Conservation (phyloP, 2,888 invertebrate genomes). For the Argynnis bischoffii region DNA sequence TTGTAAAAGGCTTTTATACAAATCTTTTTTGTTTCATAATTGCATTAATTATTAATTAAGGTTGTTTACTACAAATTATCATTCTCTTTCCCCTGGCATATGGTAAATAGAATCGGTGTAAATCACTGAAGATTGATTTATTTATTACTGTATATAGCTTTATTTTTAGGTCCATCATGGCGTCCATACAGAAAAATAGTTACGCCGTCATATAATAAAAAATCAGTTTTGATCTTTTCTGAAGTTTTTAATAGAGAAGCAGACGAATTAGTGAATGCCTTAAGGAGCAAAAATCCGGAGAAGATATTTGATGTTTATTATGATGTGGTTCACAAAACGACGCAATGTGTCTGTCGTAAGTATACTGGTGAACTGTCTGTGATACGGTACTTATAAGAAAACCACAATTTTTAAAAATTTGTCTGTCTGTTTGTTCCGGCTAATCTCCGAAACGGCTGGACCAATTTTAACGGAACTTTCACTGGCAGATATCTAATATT, state of each 20-base stretch:
- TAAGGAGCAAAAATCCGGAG: constrained; percentile 48
- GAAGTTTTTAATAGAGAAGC: constrained; percentile 59
- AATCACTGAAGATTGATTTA: not conserved
- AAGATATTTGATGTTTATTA: constrained; percentile 54
- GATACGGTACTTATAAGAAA: too few relatives aligned
- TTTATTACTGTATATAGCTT: not conserved
- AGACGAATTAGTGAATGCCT: constrained; percentile 44
- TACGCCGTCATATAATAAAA: constrained; percentile 67
- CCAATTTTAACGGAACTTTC: too few relatives aligned
- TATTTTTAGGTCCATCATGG: constrained; percentile 59
- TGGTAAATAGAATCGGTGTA: too few relatives aligned
- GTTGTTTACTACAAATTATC: not conserved
- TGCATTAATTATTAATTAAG: not conserved
- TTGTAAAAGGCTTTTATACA: too few relatives aligned
- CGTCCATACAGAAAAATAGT: constrained; percentile 63
- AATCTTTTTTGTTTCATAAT: too few relatives aligned
- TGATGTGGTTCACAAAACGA: constrained; percentile 59
- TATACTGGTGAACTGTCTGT: constrained; percentile 24
- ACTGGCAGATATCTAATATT: too few relatives aligned
- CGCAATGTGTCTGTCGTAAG: constrained; percentile 68
- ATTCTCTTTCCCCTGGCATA: too few relatives aligned
- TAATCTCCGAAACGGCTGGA: too few relatives aligned
- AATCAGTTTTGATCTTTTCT: constrained; percentile 52
- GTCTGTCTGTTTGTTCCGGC: too few relatives aligned
- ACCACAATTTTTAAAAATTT: too few relatives aligned